A percentile compares a stretch with the other conserved stretches of the same genome.
These are phyloP conservation scores for Syncerus caffer DNA, from an alignment of 2,797 vertebrate genomes.

Conservation along the genomic window DNA sequence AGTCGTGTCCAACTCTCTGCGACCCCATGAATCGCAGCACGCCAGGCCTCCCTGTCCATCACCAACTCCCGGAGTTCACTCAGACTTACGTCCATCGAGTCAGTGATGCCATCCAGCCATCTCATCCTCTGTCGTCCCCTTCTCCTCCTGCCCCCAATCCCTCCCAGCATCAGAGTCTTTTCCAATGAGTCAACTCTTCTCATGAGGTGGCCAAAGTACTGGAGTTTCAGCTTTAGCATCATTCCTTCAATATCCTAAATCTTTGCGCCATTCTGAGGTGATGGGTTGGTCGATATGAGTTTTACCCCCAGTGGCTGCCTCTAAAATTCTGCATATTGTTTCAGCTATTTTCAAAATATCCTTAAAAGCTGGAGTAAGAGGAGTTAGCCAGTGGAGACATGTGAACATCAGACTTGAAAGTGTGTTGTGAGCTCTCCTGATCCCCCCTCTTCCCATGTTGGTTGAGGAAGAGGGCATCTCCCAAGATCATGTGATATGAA, in stretches of 20 bases:
- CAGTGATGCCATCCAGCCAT: no score
- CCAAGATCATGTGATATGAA: accelerated
- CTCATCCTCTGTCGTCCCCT: no score
- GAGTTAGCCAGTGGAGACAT: not conserved
- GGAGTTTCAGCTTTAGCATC: no score
- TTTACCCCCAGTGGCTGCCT: not conserved
- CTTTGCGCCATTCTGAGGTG: not conserved
- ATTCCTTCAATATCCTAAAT: not conserved
- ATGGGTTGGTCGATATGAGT: not conserved
- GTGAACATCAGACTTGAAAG: not conserved
- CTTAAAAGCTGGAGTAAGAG: not conserved
- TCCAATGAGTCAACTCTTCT: no score
- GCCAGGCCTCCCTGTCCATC: no score
- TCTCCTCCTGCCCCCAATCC: no score
- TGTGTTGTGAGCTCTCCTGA: not conserved
- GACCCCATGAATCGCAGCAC: no score
- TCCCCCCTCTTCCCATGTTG: not conserved
- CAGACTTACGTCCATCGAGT: no score
- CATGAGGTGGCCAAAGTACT: no score
- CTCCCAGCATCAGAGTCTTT: no score
- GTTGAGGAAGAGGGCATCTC: not conserved
- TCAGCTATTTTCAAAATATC: not conserved
- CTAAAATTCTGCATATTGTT: not conserved
- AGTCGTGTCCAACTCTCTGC: no score
- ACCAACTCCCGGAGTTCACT: no score